Percentiles rank a stretch among this genome's conserved stretches.
Evolutionary conservation across 2,113 vertebrate genomes (phyloP).

Genomic region (Leptosomus discolor): DNA sequence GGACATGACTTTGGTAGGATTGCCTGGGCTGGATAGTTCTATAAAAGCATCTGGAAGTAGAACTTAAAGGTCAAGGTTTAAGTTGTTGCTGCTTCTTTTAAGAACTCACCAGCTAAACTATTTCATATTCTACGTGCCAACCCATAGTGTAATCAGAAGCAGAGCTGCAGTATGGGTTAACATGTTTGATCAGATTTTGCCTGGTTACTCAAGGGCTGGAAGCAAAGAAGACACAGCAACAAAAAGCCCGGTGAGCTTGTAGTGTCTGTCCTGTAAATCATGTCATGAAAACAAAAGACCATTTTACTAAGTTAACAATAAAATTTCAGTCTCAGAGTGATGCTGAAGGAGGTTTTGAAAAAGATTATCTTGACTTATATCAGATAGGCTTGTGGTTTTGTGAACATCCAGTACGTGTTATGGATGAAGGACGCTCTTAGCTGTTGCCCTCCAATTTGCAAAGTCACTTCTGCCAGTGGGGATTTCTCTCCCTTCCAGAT

Average conservation of each 20-base stretch:
- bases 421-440: background rate
- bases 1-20: background rate
- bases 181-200: background rate
- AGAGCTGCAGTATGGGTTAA: background rate
- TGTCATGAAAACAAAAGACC: background rate
- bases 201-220: background rate
- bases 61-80: background rate
- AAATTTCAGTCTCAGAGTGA: background rate
- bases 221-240: background rate
- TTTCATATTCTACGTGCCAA: background rate
- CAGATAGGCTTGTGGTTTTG: background rate
- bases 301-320: background rate
- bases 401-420: background rate
- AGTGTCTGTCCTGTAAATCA: background rate
- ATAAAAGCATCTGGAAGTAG: background rate
- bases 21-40: background rate
- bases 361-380: constrained; percentile 18
- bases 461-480: background rate
- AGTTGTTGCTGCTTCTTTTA: background rate
- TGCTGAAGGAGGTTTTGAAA: constrained; percentile 1
- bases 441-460: background rate
- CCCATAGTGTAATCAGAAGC: background rate
- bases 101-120: background rate
- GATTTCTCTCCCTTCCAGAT: background rate
- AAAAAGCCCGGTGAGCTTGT: background rate